Conservation (phyloP, 2,797 vertebrate genomes). For the Chloroceryle inda region DNA sequence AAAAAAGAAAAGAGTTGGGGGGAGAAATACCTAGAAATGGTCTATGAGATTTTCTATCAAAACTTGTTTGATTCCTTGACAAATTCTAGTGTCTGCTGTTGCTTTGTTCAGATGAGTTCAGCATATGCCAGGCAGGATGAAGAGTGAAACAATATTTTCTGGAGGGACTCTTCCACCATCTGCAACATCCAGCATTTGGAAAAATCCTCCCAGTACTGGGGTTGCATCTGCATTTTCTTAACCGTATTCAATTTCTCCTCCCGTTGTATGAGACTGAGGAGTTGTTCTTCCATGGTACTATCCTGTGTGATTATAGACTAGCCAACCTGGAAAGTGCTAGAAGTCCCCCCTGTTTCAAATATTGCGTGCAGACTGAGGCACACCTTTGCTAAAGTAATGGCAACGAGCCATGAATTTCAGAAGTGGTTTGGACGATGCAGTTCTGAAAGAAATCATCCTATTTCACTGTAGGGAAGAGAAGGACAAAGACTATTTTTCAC, state of each 20-base stretch:
- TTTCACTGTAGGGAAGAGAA: neutral
- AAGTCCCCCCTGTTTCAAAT: neutral
- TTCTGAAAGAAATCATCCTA: conserved; percentile 9
- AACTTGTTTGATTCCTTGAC: neutral
- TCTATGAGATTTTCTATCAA: neutral
- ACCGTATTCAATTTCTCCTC: neutral
- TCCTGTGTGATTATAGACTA: neutral
- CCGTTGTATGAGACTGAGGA: neutral
- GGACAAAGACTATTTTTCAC: neutral
- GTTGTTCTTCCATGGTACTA: neutral
- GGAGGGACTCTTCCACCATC: neutral
- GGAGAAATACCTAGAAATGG: neutral
- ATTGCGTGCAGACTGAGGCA: neutral
- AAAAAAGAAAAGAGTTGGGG: neutral
- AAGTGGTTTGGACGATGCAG: neutral
- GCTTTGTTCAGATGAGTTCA: conserved; percentile 8
- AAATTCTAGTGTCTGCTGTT: neutral
- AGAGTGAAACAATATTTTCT: neutral
- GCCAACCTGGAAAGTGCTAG: neutral
- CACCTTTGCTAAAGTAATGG: conserved; percentile 24
- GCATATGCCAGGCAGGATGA: neutral
- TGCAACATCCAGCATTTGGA: neutral
- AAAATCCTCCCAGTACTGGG: conserved; percentile 1
- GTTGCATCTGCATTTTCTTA: conserved; percentile 30
- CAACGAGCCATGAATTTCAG: neutral